phyloP scores from a whole-genome alignment of 2,888 invertebrate species.

The Lasioglossum lativentre region DNA sequence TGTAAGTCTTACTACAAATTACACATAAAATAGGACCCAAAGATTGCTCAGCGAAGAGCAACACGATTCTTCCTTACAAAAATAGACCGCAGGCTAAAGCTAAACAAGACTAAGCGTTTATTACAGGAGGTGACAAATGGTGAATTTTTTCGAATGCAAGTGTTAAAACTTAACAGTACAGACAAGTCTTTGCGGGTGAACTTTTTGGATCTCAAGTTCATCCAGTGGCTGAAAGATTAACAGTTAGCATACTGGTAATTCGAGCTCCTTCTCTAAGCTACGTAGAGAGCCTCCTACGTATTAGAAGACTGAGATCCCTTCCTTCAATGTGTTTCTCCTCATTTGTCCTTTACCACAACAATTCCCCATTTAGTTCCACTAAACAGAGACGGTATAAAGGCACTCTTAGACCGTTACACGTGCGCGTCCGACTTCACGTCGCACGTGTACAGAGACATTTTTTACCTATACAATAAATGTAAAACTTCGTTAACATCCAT shows the following conservation, averaged over 20 bases:
- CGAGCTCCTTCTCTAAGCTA: not conserved
- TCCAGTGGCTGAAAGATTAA: not conserved
- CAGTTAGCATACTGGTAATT: slow-evolving; percentile 15
- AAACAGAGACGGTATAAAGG: slow-evolving; percentile 45
- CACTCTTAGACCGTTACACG: slow-evolving; percentile 49
- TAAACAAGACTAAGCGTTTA: slow-evolving; percentile 53
- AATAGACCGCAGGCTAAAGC: slow-evolving; percentile 56
- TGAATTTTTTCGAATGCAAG: not conserved
- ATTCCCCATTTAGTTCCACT: slow-evolving; percentile 17
- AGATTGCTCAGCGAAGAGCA: slow-evolving; percentile 37
- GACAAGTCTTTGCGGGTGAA: not conserved
- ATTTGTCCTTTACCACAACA: slow-evolving; percentile 7
- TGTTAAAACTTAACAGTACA: slow-evolving; percentile 19
- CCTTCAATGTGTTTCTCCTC: slow-evolving; percentile 1
- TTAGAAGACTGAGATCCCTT: slow-evolving; percentile 51
- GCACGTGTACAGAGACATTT: slow-evolving; percentile 9
- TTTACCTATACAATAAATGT: slow-evolving; percentile 8
- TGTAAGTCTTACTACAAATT: slow-evolving; percentile 22
- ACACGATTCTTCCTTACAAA: slow-evolving; percentile 57
- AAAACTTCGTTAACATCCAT: slow-evolving; percentile 16
- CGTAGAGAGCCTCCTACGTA: slow-evolving; percentile 17
- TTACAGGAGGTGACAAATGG: slow-evolving; percentile 23
- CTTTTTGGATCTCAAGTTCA: slow-evolving; percentile 9
- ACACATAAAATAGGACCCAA: slow-evolving; percentile 56
- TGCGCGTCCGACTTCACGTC: not conserved